Conservation (phyloP, 2,797 vertebrate species). For the Podarcis siculus region DNA sequence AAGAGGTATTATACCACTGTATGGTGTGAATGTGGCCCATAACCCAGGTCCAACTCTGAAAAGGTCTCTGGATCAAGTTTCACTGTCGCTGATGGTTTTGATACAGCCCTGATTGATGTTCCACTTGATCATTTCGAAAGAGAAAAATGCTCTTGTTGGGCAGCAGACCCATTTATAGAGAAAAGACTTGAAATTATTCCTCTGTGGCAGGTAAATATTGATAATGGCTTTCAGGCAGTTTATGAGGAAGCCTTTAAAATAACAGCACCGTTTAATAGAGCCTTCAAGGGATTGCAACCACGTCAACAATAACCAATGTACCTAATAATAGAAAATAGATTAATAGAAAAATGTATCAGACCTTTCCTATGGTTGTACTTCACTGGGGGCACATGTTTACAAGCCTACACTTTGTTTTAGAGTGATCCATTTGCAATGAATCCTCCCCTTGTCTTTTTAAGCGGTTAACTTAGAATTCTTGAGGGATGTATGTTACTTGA, state of each 20-base stretch:
- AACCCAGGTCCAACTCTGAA: no score
- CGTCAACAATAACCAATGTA: no score
- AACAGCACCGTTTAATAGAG: slow-evolving; percentile 56
- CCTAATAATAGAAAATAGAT: neutral
- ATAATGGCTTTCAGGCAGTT: slow-evolving; percentile 70
- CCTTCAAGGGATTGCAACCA: slow-evolving; percentile 17
- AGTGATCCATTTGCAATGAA: neutral
- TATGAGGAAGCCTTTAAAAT: slow-evolving; percentile 62
- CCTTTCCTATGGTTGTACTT: neutral
- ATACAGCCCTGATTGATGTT: slow-evolving; percentile 57
- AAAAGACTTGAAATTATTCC: slow-evolving; percentile 59
- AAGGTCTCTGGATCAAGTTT: neutral
- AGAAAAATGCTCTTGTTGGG: slow-evolving; percentile 62
- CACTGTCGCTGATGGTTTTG: neutral
- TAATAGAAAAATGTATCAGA: neutral
- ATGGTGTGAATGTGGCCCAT: no score
- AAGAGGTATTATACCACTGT: no score
- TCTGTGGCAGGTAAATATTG: slow-evolving; percentile 72
- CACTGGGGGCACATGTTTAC: neutral
- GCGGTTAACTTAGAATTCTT: no score
- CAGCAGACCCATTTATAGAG: slow-evolving; percentile 61
- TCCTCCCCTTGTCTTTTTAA: no score
- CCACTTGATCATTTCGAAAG: slow-evolving; percentile 62
- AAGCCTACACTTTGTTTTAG: neutral
- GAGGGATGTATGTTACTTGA: no score